Conservation (phyloP, 2,888 invertebrate genomes). For the Geotrupes spiniger region DNA sequence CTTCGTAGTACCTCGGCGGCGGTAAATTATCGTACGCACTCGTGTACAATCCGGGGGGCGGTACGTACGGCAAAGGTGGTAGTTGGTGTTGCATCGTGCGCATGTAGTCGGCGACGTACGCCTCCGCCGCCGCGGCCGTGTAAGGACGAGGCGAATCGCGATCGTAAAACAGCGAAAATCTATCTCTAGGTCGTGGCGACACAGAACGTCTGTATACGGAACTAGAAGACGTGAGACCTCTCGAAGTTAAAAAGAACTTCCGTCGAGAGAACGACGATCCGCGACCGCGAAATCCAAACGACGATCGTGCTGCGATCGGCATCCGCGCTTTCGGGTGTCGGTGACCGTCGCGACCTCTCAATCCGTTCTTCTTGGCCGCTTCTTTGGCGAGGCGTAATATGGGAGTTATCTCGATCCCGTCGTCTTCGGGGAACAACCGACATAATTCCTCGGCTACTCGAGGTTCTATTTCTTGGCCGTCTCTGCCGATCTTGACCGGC, state of each 20-base stretch:
- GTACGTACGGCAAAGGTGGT: slow-evolving; percentile 81
- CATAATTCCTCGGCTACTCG: slow-evolving; percentile 93
- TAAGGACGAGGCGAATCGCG: slow-evolving; percentile 52
- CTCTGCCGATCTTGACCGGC: slow-evolving; percentile 98
- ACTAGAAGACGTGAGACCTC: slow-evolving; percentile 57
- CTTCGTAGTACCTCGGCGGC: slow-evolving; percentile 82
- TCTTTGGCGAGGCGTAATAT: slow-evolving; percentile 84
- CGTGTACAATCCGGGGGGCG: slow-evolving; percentile 55
- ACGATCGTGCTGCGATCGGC: slow-evolving; percentile 52
- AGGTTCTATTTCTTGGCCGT: slow-evolving; percentile 97
- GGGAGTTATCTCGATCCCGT: slow-evolving; percentile 84
- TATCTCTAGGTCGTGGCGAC: slow-evolving; percentile 60
- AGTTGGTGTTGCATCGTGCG: slow-evolving; percentile 82
- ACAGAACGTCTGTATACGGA: slow-evolving; percentile 57
- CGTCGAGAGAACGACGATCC: slow-evolving; percentile 56
- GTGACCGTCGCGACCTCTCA: slow-evolving; percentile 51
- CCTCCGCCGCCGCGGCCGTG: slow-evolving; percentile 69
- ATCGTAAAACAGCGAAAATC: slow-evolving; percentile 64
- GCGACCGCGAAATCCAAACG: slow-evolving; percentile 51
- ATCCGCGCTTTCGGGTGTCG: slow-evolving; percentile 49
- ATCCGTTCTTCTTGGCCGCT: slow-evolving; percentile 60
- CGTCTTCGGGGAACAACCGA: slow-evolving; percentile 90
- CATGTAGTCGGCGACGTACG: slow-evolving; percentile 87
- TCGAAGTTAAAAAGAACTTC: slow-evolving; percentile 63
- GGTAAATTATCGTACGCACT: slow-evolving; percentile 60